phyloP scores from a whole-genome alignment of 2,113 vertebrate species.

The Eira barbara region DNA sequence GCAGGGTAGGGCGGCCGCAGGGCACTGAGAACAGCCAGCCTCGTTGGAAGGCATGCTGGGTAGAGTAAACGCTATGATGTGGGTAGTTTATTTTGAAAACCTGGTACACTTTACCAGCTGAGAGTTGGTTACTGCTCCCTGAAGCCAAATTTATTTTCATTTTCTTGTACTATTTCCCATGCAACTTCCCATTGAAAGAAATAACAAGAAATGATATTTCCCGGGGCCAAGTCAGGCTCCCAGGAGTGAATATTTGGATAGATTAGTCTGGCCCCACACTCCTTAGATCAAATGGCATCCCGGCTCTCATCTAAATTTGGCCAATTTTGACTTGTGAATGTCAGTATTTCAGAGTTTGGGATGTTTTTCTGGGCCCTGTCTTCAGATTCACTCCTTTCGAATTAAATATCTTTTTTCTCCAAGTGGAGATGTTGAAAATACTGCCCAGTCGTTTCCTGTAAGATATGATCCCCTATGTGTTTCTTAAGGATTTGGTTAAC shows the following conservation, averaged over 20 bases:
- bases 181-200: slow-evolving; percentile 21
- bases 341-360: neutral
- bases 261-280: neutral
- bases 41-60: neutral
- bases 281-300: neutral
- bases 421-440: slow-evolving; percentile 53
- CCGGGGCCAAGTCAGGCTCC: neutral
- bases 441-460: slow-evolving; percentile 24
- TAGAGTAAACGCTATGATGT: neutral
- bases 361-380: neutral
- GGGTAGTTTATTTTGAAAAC: slow-evolving; percentile 33
- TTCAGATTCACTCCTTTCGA: neutral
- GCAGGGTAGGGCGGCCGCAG: neutral
- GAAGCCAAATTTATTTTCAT: slow-evolving; percentile 37
- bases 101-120: neutral
- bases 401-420: neutral
- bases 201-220: neutral
- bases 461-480: slow-evolving; percentile 61
- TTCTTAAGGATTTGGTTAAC: slow-evolving; percentile 65
- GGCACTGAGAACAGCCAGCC: neutral
- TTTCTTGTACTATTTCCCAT: slow-evolving; percentile 38
- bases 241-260: neutral
- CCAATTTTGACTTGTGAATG: neutral
- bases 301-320: neutral
- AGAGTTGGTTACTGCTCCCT: neutral